Base-by-base conservation (phyloP, 2,797 vertebrate genomes). In the Parambassis ranga region DNA sequence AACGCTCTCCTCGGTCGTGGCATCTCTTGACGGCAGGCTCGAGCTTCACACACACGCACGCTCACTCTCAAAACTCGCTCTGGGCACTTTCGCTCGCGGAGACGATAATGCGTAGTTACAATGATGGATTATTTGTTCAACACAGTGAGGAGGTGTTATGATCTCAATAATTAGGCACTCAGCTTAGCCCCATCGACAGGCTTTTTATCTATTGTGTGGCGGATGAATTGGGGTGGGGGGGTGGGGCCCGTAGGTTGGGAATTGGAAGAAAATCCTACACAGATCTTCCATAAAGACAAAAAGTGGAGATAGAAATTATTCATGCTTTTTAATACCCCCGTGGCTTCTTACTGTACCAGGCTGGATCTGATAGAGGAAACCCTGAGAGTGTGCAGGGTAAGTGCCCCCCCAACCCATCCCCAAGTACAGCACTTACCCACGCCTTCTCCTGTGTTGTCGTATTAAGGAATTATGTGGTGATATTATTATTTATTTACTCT, bases 131-230 rank as follows among this genome's bases (percentile, higher is more conserved):
- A 80, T 85, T n/a, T 85, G 85, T 85, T 84, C 58, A 64, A 83
- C 82, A 77, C 81, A 27, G 79, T 65, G 74, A 84, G 80, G 81
- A 87, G 84, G 88, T 91, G 89, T 91, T 89, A 76, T 72, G 83
- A 89, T 89, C 82, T 87, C 81, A 84, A 89, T 92, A 91, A 92
- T 93, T 91, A 92, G 87, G 72, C 82, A 79, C 87, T 90, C 83
- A 63, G 82, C 72, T 75, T 38, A 83, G 73, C 74, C 53, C 75
- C 84, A 61, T 79, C 84, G 75, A 70, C 78, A 73, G 71, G 75
- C 52, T 60, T 61, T 81, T 81, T 72, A 82, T 73, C 71, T 63
- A n/a, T 49, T 32, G 56, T 39, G 4, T 50, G 60, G 55, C 47
- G 52, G 64, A 74, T 35, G 43, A 33, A 23, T 9, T 20, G 7